These are phyloP conservation scores for Tricholaema leucomelas DNA, from an alignment of 2,113 vertebrate genomes.

Conservation along the genomic window DNA sequence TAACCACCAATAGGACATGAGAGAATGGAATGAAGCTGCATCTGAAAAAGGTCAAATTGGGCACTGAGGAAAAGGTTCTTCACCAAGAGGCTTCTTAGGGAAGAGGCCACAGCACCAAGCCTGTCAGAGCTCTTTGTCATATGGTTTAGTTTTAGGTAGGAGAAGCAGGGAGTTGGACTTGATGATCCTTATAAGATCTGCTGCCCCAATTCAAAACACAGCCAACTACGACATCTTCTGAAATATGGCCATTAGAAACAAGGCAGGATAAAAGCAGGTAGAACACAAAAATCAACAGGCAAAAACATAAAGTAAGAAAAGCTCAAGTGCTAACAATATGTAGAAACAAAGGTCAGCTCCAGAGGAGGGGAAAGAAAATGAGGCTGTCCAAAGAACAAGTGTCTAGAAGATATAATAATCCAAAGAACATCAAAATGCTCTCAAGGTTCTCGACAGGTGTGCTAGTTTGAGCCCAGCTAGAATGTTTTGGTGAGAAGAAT, in stretches of 20 bases:
- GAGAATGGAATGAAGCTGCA: neutral
- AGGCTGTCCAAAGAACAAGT: neutral
- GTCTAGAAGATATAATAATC: neutral
- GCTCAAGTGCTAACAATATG: neutral
- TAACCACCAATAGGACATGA: rapidly evolving
- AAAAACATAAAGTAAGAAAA: neutral
- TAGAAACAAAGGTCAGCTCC: neutral
- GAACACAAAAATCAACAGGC: neutral
- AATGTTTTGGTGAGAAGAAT: no score
- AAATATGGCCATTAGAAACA: neutral
- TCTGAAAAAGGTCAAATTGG: neutral
- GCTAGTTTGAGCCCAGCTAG: no score
- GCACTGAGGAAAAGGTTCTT: neutral
- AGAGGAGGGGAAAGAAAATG: neutral
- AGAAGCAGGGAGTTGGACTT: neutral
- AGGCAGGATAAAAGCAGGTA: neutral
- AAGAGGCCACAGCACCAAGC: neutral
- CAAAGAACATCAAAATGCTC: neutral
- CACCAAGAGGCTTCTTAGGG: neutral
- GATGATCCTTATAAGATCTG: neutral
- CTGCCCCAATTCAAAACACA: neutral
- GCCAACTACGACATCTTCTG: neutral
- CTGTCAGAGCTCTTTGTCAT: neutral
- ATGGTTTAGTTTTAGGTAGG: neutral
- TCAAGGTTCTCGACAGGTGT: neutral